phyloP scores from a whole-genome alignment of 37 sponge, comb jelly and placozoan species.

The Axinella damicornis region DNA sequence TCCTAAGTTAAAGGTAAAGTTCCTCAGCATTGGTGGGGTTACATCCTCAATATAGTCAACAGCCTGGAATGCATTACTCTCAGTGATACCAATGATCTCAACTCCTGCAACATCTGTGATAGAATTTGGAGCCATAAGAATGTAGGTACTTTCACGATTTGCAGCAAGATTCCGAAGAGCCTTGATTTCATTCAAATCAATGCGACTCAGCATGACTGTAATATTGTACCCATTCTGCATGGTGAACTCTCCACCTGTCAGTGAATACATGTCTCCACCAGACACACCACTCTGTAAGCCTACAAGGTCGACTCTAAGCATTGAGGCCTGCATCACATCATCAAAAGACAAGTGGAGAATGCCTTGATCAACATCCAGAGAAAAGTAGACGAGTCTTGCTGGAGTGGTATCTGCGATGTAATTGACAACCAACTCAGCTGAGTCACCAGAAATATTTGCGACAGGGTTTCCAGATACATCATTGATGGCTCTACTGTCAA shows the following conservation, averaged over 20 bases:
- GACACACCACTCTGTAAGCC: conserved; percentile 39
- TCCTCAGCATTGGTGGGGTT: conserved; percentile 56
- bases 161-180: conserved; percentile 62
- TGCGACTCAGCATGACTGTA: conserved; percentile 50
- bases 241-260: conserved; percentile 69
- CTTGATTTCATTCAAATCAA: conserved; percentile 84
- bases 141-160: conserved; percentile 47
- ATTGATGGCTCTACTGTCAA: conserved; percentile 71
- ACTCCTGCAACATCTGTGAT: conserved; percentile 83
- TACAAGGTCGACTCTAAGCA: conserved; percentile 36
- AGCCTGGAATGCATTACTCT: conserved; percentile 51
- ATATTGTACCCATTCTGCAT: conserved; percentile 84
- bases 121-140: conserved; percentile 72
- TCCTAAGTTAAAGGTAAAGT: conserved; percentile 79
- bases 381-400: conserved; percentile 65
- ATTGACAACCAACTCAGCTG: conserved; percentile 36
- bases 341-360: conserved; percentile 75
- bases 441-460: conserved; percentile 7
- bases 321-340: conserved; percentile 75
- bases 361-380: conserved; percentile 79
- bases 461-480: conserved; percentile 78
- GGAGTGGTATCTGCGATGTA: conserved; percentile 69
- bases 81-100: conserved; percentile 74
- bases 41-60: conserved; percentile 54
- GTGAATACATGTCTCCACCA: conserved; percentile 11